Evolutionary conservation across 2,888 invertebrate genomes (phyloP).

Genomic region (Papilio gigon): DNA sequence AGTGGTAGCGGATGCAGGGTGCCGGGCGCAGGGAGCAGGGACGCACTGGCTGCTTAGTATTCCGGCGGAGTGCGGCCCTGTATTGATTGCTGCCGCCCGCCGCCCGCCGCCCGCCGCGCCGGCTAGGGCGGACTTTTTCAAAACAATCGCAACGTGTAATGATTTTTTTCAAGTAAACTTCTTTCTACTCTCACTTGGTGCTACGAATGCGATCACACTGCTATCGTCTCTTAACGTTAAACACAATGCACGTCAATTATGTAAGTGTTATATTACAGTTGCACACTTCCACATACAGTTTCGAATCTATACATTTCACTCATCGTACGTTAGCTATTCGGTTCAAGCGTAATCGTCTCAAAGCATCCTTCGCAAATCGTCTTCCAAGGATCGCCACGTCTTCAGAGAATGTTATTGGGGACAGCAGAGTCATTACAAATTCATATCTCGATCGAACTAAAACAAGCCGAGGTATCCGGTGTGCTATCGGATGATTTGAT

Average conservation of each 20-base stretch:
- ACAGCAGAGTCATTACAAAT: conserved; percentile 48
- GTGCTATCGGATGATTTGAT: conserved; percentile 49
- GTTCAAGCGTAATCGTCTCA: conserved; percentile 5
- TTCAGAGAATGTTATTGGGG: conserved; percentile 28
- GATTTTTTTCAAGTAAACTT: conserved; percentile 59
- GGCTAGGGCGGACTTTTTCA: conserved; percentile 72
- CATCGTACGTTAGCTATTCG: neutral
- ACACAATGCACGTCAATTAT: too few relatives aligned
- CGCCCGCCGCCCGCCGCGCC: conserved; percentile 54
- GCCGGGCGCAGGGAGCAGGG: conserved; percentile 44
- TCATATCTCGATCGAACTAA: conserved; percentile 50
- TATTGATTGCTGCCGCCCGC: conserved; percentile 83
- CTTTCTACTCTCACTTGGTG: conserved; percentile 33
- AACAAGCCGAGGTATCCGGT: conserved; percentile 45
- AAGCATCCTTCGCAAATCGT: conserved; percentile 22
- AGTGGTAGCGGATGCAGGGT: conserved; percentile 37
- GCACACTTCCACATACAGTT: too few relatives aligned
- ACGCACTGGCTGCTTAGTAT: conserved; percentile 79
- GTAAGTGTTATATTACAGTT: too few relatives aligned
- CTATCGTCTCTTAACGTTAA: neutral
- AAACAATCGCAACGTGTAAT: conserved; percentile 74
- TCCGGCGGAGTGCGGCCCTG: conserved; percentile 83
- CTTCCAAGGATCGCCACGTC: conserved; percentile 35
- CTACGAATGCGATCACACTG: neutral
- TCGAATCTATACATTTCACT: too few relatives aligned